Evolutionary conservation across 64 coral and sea anemone species (phyloP), one percentile per base, ranked within the genome.

Genomic region (Anthopleura sola): DNA sequence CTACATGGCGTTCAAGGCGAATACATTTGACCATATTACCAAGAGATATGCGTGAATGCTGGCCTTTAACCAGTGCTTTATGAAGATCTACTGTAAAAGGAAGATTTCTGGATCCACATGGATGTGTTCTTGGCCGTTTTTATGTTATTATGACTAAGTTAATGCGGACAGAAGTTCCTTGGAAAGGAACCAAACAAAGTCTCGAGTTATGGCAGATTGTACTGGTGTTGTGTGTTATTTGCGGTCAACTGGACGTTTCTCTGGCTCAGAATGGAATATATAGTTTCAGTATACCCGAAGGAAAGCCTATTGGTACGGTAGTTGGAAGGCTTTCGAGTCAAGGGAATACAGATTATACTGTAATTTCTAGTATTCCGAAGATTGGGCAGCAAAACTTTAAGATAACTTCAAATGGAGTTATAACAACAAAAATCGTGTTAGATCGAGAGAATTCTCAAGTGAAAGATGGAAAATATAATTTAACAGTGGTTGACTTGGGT

Each of bases 401-500:
- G 0, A 79, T 79, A 44, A 15, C 19, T 6, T 6, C 0, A 48
- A 6, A 1, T 54, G 82, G 82, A 19, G 12, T 33, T 23, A 82
- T 91, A 29, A 86, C 84, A 17, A 91, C 89, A 24, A 81, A 47
- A 17, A n/a, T 23, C 15, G 75, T 91, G 29, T 75, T 91, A 69
- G 89, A 91, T 29, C 69, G 89, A n/a, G 89, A 91, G 39, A 9
- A 26, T 26, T 14, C 66, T 16, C 13, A 34, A 13, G 24, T 48
- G 1, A 80, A 39, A 55, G 31, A 66, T 80, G 44, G 74, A 68
- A 53, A 37, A 28, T 91, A 86, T 74, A 9, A 32, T 36, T 44
- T 91, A 37, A n/a, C 37, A 18, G 31, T 92, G 37, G 11, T 49
- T 2, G 21, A 77, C 24, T 11, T 55, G 20, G 2, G 3, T 33